Percentiles rank a stretch among this genome's conserved stretches.
These are phyloP conservation scores for Brienomyrus brachyistius DNA, from an alignment of 2,113 vertebrate species.

Conservation along the genomic window DNA sequence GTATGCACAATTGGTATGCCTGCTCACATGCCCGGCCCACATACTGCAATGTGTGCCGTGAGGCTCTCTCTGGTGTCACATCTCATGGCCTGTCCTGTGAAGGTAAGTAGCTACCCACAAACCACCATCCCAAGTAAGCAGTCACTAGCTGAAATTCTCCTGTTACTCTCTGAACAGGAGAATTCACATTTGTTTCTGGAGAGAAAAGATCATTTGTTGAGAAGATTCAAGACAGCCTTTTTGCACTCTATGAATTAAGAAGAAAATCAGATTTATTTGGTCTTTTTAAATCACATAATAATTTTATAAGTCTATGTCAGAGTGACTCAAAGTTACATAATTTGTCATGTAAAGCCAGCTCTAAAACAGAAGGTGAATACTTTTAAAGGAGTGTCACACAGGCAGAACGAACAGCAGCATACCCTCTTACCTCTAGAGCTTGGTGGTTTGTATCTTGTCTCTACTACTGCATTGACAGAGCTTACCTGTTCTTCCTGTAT, in stretches of 20 bases:
- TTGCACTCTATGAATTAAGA: background rate
- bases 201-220: background rate
- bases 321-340: no score
- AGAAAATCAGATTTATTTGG: background rate
- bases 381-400: no score
- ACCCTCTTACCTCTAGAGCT: no score
- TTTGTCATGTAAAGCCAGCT: no score
- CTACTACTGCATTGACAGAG: no score
- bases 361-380: no score
- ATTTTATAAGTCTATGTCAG: no score
- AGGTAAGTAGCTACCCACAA: constrained; percentile 58
- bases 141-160: background rate
- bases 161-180: background rate
- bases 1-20: constrained; percentile 97
- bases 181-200: background rate
- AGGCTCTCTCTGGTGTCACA: constrained; percentile 86
- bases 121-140: background rate
- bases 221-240: background rate
- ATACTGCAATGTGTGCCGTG: constrained; percentile 92
- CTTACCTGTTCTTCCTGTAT: no score
- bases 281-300: background rate
- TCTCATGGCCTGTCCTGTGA: constrained; percentile 94
- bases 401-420: no score
- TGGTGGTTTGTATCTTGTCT: no score
- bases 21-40: constrained; percentile 92